Evolutionary conservation across 2,797 vertebrate genomes (phyloP).

Genomic region (Myoxocephalus aenaeus): DNA sequence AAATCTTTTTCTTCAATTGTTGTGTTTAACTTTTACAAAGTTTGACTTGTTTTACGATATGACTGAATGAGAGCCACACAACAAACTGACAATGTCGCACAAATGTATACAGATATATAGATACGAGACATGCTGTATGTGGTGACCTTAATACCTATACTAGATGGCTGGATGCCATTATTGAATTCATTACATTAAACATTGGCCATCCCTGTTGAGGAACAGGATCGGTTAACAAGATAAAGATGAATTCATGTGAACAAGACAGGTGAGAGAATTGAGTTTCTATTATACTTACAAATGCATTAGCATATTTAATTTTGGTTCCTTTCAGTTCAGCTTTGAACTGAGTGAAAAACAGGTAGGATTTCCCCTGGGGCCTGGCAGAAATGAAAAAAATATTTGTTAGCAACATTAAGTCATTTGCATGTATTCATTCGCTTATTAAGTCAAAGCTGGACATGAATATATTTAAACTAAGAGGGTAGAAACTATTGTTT

Average conservation of each 20-base stretch:
- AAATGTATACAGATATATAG: background rate
- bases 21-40: background rate
- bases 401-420: conserved; percentile 35
- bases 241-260: conserved; percentile 4
- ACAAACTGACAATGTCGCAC: background rate
- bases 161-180: background rate
- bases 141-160: background rate
- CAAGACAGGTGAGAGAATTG: background rate
- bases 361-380: conserved; percentile 96
- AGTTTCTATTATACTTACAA: conserved; percentile 87
- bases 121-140: background rate
- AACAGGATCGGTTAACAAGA: background rate
- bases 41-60: background rate
- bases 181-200: conserved; percentile 11
- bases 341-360: conserved; percentile 97
- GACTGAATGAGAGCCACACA: background rate
- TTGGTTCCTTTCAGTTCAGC: conserved; percentile 92
- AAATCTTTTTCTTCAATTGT: background rate
- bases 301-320: conserved; percentile 92
- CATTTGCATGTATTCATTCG: conserved; percentile 40
- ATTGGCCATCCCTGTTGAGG: background rate
- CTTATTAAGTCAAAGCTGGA: conserved; percentile 4
- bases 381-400: conserved; percentile 76
- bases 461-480: conserved; percentile 26
- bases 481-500: conserved; percentile 14